These are phyloP conservation scores for Salvator merianae DNA, from an alignment of 2,113 vertebrate species.

Conservation along the genomic window DNA sequence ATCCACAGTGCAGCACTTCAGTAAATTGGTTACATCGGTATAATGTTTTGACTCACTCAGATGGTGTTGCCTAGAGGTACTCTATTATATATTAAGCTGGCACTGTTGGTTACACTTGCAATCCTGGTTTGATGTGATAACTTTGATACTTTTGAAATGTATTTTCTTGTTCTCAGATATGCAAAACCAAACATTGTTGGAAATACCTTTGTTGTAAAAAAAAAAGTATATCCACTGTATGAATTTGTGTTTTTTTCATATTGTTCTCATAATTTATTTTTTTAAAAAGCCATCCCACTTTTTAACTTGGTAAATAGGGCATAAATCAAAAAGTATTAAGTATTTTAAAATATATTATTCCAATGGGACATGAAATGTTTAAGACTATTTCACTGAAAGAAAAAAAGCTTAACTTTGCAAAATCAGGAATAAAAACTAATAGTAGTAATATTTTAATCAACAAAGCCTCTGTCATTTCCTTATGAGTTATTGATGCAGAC, in stretches of 20 bases:
- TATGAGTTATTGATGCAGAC: conserved; percentile 2
- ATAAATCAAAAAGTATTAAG: not conserved
- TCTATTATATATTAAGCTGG: not conserved
- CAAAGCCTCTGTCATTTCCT: not conserved
- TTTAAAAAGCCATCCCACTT: not conserved
- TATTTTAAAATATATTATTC: not conserved
- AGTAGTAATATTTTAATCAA: conserved; percentile 5
- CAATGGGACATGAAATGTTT: not conserved
- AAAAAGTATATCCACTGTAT: not conserved
- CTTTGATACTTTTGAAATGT: not conserved
- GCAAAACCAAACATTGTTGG: not conserved
- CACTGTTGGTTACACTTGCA: not conserved
- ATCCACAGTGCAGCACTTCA: not conserved
- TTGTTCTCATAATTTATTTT: too few species aligned
- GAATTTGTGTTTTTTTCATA: too few species aligned
- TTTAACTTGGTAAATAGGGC: not conserved
- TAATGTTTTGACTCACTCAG: not conserved
- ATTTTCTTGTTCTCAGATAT: conserved; percentile 5
- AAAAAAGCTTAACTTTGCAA: not conserved
- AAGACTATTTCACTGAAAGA: not conserved
- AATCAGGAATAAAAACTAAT: too few species aligned
- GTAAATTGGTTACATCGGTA: not conserved
- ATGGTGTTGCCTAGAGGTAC: not conserved
- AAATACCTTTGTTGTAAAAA: not conserved
- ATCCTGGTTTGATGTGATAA: not conserved